Conservation (phyloP, 2,888 invertebrate species). For the Selenia dentaria region DNA sequence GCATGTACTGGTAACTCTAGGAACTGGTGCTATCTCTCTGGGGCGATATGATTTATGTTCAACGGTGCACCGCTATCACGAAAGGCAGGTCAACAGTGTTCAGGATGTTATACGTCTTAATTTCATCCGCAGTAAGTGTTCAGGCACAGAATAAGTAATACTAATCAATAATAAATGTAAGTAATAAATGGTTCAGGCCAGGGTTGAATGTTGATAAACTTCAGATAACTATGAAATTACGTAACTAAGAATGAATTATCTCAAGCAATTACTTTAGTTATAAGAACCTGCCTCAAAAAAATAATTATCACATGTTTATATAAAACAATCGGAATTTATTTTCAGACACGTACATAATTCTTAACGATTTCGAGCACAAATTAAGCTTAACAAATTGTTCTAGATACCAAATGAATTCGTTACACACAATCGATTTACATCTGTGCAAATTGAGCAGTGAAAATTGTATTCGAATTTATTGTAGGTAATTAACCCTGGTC, state of each 20-base stretch:
- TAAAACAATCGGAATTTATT: conserved; percentile 11
- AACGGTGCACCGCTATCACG: conserved; percentile 50
- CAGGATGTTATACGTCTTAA: conserved; percentile 70
- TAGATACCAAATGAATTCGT: conserved; percentile 27
- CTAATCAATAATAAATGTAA: too few relatives aligned
- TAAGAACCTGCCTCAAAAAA: neutral
- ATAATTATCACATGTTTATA: conserved; percentile 11
- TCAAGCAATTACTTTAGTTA: conserved; percentile 10
- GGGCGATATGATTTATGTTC: conserved; percentile 59
- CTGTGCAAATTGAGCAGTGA: conserved; percentile 39
- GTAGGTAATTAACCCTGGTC: conserved; percentile 49
- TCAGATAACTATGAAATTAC: too few relatives aligned
- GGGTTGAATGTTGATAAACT: conserved; percentile 29
- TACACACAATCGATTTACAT: conserved; percentile 36
- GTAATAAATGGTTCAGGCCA: conserved; percentile 9
- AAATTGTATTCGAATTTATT: conserved; percentile 19
- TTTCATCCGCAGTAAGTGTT: conserved; percentile 47
- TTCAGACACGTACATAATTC: neutral
- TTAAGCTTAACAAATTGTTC: conserved; percentile 27
- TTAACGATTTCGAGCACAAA: conserved; percentile 28
- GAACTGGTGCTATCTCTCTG: conserved; percentile 36
- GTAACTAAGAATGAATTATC: too few relatives aligned
- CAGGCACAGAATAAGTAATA: too few relatives aligned
- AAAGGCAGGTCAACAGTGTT: conserved; percentile 57
- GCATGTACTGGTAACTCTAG: conserved; percentile 22